phyloP scores from a whole-genome alignment of 1,140 invertebrate genomes.

The Tetragonula clypearis region DNA sequence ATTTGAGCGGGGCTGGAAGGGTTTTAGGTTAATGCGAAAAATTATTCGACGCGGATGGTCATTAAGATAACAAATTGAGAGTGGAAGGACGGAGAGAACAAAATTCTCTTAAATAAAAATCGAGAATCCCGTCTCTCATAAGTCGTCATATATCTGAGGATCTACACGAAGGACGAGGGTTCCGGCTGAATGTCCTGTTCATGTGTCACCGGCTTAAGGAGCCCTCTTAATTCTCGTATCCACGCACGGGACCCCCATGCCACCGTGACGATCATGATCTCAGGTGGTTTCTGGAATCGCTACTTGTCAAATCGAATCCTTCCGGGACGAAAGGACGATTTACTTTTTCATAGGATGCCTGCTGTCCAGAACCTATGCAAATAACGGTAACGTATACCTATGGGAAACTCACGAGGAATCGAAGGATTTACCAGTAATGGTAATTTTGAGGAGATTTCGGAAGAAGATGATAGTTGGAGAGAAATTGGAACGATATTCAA shows the following conservation, averaged over 20 bases:
- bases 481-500: no score
- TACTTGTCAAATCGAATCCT: conserved; percentile 65
- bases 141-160: conserved; percentile 37
- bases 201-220: conserved; percentile 45
- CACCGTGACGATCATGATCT: conserved; percentile 27
- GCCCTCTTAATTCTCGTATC: conserved; percentile 59
- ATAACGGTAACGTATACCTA: conserved; percentile 70
- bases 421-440: conserved; percentile 18
- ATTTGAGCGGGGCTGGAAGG: background rate
- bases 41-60: background rate
- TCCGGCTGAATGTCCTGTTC: conserved; percentile 30
- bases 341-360: conserved; percentile 47
- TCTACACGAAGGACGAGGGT: conserved; percentile 27
- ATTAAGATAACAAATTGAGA: background rate
- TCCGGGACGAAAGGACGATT: conserved; percentile 45
- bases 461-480: no score
- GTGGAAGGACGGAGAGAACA: background rate
- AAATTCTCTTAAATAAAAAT: conserved; percentile 26
- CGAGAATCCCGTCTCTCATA: conserved; percentile 16
- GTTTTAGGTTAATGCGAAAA: background rate
- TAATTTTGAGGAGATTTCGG: conserved; percentile 9
- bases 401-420: conserved; percentile 67
- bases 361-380: conserved; percentile 63
- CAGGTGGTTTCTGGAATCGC: conserved; percentile 59
- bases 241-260: conserved; percentile 36